These are phyloP conservation scores for Thripadectes ignobilis DNA, from an alignment of 2,797 vertebrate species.

Conservation along the genomic window DNA sequence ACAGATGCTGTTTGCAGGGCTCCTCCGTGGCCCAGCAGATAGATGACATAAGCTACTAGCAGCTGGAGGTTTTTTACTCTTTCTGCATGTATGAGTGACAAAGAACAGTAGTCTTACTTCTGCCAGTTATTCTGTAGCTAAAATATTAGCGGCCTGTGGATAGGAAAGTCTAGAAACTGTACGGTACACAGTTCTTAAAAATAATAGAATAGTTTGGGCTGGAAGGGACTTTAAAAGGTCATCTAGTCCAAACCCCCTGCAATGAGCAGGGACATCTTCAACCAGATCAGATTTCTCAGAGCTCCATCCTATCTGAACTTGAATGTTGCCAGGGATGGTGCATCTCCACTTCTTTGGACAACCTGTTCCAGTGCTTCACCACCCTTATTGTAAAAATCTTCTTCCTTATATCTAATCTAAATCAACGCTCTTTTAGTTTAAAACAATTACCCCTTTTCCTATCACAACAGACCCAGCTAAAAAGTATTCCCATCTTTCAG, in stretches of 20 bases:
- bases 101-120: not conserved
- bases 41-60: not conserved
- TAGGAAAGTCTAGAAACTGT: not conserved
- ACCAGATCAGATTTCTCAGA: not conserved
- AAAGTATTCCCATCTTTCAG: not conserved
- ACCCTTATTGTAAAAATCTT: not conserved
- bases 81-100: not conserved
- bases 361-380: not conserved
- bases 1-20: not conserved
- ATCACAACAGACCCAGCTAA: not conserved
- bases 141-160: not conserved
- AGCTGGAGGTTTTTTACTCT: not conserved
- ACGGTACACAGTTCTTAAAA: not conserved
- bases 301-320: not conserved
- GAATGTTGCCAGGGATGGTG: not conserved
- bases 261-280: not conserved
- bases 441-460: not conserved
- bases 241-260: too few species aligned
- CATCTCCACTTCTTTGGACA: not conserved
- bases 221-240: not conserved
- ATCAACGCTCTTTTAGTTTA: not conserved
- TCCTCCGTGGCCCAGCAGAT: not conserved
- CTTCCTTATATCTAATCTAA: not conserved
- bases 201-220: not conserved
- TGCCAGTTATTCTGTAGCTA: not conserved